These are phyloP conservation scores for Drosophila malerkotliana DNA, from an alignment of 1,140 invertebrate genomes.

Conservation along the genomic window DNA sequence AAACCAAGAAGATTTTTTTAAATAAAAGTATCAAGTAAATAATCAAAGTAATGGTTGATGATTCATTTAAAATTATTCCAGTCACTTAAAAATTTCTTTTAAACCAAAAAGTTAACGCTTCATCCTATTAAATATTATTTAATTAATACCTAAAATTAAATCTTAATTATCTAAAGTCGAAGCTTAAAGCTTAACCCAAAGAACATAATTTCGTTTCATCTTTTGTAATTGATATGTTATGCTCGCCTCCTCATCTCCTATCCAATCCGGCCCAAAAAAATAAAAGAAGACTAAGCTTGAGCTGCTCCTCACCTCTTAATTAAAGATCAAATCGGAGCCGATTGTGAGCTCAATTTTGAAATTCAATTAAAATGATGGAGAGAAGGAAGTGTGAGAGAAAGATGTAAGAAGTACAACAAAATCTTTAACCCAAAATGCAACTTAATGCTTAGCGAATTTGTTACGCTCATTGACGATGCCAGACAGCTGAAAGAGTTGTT, in stretches of 20 bases:
- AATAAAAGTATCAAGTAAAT: too few species aligned
- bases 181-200: constrained; percentile 7
- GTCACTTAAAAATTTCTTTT: too few species aligned
- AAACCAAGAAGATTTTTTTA: too few species aligned
- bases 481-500: constrained; percentile 28
- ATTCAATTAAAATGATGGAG: constrained; percentile 55
- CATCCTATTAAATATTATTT: constrained; percentile 3
- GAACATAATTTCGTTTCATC: constrained; percentile 34
- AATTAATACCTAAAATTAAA: constrained; percentile 22
- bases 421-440: constrained; percentile 62
- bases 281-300: not conserved
- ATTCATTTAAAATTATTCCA: too few species aligned
- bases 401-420: constrained; percentile 36
- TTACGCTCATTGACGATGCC: constrained; percentile 60
- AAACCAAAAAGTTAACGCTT: not conserved
- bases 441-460: constrained; percentile 72
- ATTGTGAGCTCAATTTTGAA: constrained; percentile 46
- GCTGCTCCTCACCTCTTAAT: constrained; percentile 39
- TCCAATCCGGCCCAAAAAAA: constrained; percentile 2
- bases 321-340: constrained; percentile 47
- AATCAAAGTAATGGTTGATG: too few species aligned
- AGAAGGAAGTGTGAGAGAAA: constrained; percentile 36
- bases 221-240: constrained; percentile 65
- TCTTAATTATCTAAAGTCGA: constrained; percentile 25
- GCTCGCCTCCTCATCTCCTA: constrained; percentile 21